Conservation (phyloP, 2,797 vertebrate species). For the Pygocentrus nattereri region DNA sequence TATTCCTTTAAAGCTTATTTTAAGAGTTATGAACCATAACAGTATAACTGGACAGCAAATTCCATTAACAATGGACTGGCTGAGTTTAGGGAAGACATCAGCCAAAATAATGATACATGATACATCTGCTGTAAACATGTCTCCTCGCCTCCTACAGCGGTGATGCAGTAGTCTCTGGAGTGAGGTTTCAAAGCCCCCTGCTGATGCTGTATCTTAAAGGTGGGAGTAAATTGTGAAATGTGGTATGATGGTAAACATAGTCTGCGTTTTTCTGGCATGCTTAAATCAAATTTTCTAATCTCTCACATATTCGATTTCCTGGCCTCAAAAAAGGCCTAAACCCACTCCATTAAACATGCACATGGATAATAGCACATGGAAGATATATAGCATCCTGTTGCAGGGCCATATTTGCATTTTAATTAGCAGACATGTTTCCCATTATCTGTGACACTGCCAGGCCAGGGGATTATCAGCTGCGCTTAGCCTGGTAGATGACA, state of each 20-base stretch:
- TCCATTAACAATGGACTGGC: no score
- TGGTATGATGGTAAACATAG: background rate
- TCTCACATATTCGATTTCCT: background rate
- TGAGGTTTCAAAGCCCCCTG: no score
- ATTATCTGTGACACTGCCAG: constrained; percentile 6
- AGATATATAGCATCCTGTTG: constrained; percentile 30
- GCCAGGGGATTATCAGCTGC: constrained; percentile 7
- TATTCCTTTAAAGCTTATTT: no score
- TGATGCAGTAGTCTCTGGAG: no score
- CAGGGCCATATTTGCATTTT: constrained; percentile 31
- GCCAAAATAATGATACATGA: no score
- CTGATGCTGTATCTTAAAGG: no score
- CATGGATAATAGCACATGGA: background rate
- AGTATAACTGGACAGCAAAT: no score
- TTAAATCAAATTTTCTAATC: background rate
- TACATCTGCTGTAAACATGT: no score
- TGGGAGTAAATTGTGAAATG: background rate
- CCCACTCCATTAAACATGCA: background rate
- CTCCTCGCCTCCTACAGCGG: no score
- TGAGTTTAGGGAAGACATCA: no score
- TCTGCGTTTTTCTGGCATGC: background rate
- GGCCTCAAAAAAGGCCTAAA: background rate
- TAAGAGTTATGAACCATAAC: no score
- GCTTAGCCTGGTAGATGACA: background rate
- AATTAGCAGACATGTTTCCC: constrained; percentile 24